Base-by-base conservation (phyloP, 2,113 vertebrate species). In the Siniperca chuatsi region DNA sequence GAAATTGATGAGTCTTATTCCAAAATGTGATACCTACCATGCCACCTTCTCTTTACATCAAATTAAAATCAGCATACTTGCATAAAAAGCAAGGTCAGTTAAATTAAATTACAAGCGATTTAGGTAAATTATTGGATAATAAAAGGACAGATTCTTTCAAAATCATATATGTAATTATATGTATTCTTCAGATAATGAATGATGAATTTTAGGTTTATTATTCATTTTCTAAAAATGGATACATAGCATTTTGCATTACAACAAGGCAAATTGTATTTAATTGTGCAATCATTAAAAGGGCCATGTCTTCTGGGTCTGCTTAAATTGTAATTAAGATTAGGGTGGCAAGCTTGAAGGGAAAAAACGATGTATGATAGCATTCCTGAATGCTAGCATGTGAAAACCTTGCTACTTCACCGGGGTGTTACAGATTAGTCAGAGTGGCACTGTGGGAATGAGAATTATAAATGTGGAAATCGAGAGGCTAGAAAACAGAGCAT, bases 381-480 rank as follows among this genome's bases (percentile, higher is more conserved):
- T 81, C 20, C 10, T 79, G 64, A 78, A 89, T 37, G 37, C 11
- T 12, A 90, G 25, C 82, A 79, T 76, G 75, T 81, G 80, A 84
- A 88, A 84, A 76, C 66, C 74, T 67, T 71, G n/a, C 60, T 78
- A 73, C 85, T 87, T 89, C 61, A 75, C 44, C 33, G 25, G 71
- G 52, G 71, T 81, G 81, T 79, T 81, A 79, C 71, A 82, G 83
- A 93, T 93, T 86, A 91, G 78, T 44, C 42, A 8, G 37, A 89
- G 67, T 54, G 70, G 50, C 67, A 83, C 61, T 65, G 81, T 52
- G 60, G 58, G 82, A 54, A 82, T 60, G 83, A 46, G 82, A 86
- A 88, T 89, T 87, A 90, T 16, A 81, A 81, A 83, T 89, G 86
- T 73, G 71, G 68, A 88, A 86, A 83, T 84, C 23, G 29, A 83